These are phyloP conservation scores for Pantala flavescens DNA, from an alignment of 1,140 invertebrate species.

Conservation along the genomic window DNA sequence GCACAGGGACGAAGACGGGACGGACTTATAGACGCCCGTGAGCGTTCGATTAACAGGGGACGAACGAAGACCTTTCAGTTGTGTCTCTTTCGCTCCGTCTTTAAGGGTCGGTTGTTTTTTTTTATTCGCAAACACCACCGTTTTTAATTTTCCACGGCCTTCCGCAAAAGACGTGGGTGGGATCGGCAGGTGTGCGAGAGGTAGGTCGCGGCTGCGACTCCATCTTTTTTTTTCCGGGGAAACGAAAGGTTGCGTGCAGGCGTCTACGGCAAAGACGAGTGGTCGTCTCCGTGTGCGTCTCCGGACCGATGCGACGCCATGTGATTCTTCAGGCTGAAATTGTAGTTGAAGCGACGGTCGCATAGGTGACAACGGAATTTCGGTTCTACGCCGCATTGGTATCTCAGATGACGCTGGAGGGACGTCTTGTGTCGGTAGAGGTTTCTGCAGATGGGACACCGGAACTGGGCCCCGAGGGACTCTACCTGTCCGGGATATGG, in stretches of 20 bases:
- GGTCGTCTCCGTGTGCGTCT: background rate
- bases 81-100: too few species aligned
- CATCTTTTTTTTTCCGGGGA: background rate
- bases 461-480: slow-evolving; percentile 27
- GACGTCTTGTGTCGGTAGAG: slow-evolving; percentile 32
- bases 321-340: slow-evolving; percentile 35
- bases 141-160: too few species aligned
- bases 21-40: too few species aligned
- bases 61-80: background rate
- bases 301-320: slow-evolving; percentile 26
- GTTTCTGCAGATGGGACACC: slow-evolving; percentile 36
- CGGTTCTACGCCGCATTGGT: slow-evolving; percentile 34
- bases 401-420: slow-evolving; percentile 35
- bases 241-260: background rate
- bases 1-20: too few species aligned
- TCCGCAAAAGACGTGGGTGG: background rate
- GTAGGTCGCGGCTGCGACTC: background rate
- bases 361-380: slow-evolving; percentile 35
- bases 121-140: too few species aligned
- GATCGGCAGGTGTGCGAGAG: slow-evolving; percentile 6
- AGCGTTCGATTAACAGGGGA: background rate
- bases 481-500: background rate
- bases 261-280: background rate
- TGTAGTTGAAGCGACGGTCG: slow-evolving; percentile 33
- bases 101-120: too few species aligned